Conservation (phyloP, 2,113 vertebrate species). For the Cygnus atratus region DNA sequence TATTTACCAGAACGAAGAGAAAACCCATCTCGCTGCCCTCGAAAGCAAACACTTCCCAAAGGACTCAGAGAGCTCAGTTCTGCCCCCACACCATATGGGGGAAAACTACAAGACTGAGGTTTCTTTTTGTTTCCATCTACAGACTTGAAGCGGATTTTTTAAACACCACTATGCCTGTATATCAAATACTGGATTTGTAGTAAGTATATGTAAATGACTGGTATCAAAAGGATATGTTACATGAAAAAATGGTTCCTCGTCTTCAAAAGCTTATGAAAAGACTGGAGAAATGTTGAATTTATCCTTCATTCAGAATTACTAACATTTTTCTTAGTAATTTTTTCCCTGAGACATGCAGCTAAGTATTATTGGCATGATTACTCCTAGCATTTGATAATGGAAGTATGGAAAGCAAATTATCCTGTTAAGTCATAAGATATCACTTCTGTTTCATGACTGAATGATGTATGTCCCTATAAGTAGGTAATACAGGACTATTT, state of each 20-base stretch:
- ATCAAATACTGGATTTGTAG: fast-evolving
- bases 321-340: not conserved
- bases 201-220: not conserved
- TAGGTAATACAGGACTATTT: not conserved
- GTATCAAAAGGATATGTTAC: not conserved
- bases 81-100: not conserved
- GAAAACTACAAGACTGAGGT: not conserved
- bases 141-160: not conserved
- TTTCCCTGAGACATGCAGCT: not conserved
- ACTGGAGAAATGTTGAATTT: not conserved
- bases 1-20: not conserved
- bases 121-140: not conserved
- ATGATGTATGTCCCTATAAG: not conserved
- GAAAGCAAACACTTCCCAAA: not conserved
- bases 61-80: not conserved
- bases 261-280: not conserved
- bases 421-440: not conserved
- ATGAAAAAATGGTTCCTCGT: not conserved
- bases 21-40: not conserved
- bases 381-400: not conserved
- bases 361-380: not conserved
- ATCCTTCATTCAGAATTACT: not conserved
- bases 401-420: slow-evolving; percentile 1
- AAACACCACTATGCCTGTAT: not conserved
- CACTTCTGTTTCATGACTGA: not conserved